These are phyloP conservation scores for Alcedo atthis DNA, from an alignment of 2,797 vertebrate species.

Conservation along the genomic window DNA sequence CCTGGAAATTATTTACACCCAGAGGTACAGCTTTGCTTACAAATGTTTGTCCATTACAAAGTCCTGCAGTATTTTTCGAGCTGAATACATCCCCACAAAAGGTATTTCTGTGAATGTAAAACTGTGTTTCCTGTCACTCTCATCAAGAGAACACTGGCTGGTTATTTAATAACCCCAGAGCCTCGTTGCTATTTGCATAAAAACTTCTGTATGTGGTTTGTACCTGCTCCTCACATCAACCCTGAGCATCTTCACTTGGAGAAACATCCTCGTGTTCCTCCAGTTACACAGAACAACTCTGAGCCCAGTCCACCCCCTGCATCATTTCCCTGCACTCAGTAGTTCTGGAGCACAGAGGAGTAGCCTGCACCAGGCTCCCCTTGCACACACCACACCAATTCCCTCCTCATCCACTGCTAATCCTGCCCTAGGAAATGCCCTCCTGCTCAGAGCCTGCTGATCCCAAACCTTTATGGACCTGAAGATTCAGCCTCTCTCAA, in stretches of 20 bases:
- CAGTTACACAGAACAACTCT: not conserved
- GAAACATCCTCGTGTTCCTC: not conserved
- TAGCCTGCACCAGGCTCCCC: not conserved
- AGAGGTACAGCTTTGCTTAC: not conserved
- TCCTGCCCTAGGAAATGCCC: not conserved
- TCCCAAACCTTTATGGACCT: not conserved
- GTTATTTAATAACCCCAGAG: not conserved
- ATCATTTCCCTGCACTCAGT: not conserved
- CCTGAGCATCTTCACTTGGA: not conserved
- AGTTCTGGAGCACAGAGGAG: not conserved
- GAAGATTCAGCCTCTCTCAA: not conserved
- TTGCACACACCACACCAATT: not conserved
- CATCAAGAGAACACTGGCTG: not conserved
- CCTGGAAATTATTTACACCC: not conserved
- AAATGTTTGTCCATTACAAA: not conserved
- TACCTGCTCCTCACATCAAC: not conserved
- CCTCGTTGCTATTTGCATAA: not conserved
- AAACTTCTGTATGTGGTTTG: not conserved
- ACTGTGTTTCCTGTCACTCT: not conserved
- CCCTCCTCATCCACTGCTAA: not conserved
- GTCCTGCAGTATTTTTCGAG: conserved; percentile 1
- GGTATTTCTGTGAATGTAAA: not conserved
- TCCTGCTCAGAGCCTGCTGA: not conserved
- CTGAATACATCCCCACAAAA: conserved; percentile 33
- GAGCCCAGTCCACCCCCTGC: not conserved